Percentiles rank a stretch among this genome's conserved stretches.
These are phyloP conservation scores for Lasioglossum albipes DNA, from an alignment of 1,140 invertebrate genomes.

Conservation along the genomic window DNA sequence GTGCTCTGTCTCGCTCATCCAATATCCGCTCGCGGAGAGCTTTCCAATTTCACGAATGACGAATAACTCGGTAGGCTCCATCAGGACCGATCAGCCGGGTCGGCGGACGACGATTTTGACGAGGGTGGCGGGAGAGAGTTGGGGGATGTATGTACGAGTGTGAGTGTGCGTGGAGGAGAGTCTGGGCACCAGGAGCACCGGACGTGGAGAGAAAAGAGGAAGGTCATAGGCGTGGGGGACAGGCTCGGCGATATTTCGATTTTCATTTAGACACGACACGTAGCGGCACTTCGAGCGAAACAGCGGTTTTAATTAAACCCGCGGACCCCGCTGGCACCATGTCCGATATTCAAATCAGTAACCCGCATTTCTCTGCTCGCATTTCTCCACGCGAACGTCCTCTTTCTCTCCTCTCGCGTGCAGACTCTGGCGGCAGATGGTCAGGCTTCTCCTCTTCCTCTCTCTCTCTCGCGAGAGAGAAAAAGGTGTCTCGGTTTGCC, in stretches of 20 bases:
- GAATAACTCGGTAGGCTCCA: constrained; percentile 43
- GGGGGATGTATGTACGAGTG: too few relatives aligned
- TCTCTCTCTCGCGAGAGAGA: not conserved
- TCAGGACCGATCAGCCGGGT: constrained; percentile 30
- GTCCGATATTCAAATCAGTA: constrained; percentile 59
- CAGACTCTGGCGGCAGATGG: constrained; percentile 33
- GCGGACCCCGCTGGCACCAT: constrained; percentile 58
- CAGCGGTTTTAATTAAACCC: constrained; percentile 75
- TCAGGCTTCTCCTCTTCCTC: constrained; percentile 1
- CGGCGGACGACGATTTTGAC: constrained; percentile 28
- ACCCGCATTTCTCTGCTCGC: constrained; percentile 31
- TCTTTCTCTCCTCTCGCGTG: not conserved
- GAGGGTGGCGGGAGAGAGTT: not conserved
- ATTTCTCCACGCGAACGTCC: not conserved
- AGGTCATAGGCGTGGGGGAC: not conserved
- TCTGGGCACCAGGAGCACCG: too few relatives aligned
- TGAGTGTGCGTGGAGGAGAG: too few relatives aligned
- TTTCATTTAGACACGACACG: constrained; percentile 69
- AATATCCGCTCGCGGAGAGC: constrained; percentile 47
- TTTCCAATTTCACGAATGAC: constrained; percentile 53
- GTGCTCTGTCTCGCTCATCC: constrained; percentile 18
- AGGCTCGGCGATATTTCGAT: constrained; percentile 37
- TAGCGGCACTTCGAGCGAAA: constrained; percentile 62
- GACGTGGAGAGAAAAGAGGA: not conserved
- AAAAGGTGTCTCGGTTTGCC: constrained; percentile 24